Evolutionary conservation across 2,113 vertebrate species (phyloP), one percentile per base, ranked within the genome.

Genomic region (Nicator chloris): DNA sequence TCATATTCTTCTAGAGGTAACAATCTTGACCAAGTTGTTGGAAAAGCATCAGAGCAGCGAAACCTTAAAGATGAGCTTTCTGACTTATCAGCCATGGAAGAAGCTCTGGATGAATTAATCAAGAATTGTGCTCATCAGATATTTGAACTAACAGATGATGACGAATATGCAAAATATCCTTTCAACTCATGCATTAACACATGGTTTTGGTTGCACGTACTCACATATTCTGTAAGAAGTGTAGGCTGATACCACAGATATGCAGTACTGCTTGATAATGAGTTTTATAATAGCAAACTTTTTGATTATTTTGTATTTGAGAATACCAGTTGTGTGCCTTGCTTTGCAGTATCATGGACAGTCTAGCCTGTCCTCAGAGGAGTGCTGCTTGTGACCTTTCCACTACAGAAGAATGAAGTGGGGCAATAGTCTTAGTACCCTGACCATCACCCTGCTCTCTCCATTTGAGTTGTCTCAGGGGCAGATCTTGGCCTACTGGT

Each of bases 111-210:
- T 90, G 96, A 97, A 82, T 97, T 99, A 90, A 99, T 99, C 88
- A 99, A 98, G 82, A 98, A 98, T 56, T 99, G 99, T 50, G 98
- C 99, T 28, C 98, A 98, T 93, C 98, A 99, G 92, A 96, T 99
- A 51, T 99, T 99, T 57, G 96, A 98, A 53, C 90, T 99, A 93
- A 99, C 98, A 3, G 98, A 99, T 68, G 96, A 99, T 94, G 92
- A 94, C 65, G 97, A 98, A 53, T 99, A 99, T 73, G 97, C 98
- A 33, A 95, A 97, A 99, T 99, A 99, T 99, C 99, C 99, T 99
- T 98, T 96, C 72, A 50, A 35, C 15, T 90, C 42, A 54, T 71
- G 56, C 6, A 30, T 63, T 72, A 81, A 33, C 24, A 15, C 0
- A 0, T 61, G 42, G 7, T 22, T 92, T 95, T 73, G 44, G 33